A percentile compares a stretch with the other conserved stretches of the same genome.
These are phyloP conservation scores for Herminia tarsipennalis DNA, from an alignment of 2,888 invertebrate genomes.

Conservation along the genomic window DNA sequence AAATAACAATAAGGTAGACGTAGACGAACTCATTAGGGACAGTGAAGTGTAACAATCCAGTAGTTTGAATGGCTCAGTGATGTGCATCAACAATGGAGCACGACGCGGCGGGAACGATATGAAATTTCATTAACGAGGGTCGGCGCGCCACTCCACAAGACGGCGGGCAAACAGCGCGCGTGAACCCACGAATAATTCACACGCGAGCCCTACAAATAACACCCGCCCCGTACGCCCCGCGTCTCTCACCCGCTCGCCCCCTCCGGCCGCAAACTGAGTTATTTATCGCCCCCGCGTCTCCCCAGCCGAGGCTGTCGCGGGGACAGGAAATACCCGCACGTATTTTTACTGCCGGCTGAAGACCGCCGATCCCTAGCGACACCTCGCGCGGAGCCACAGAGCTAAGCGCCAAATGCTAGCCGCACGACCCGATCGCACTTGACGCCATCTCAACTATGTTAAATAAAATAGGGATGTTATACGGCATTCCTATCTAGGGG, in stretches of 20 bases:
- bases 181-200: constrained; percentile 85
- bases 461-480: constrained; percentile 3
- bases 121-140: constrained; percentile 84
- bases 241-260: constrained; percentile 32
- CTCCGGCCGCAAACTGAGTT: constrained; percentile 80
- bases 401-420: neutral
- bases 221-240: constrained; percentile 46
- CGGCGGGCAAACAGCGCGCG: constrained; percentile 80
- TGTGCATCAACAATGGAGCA: constrained; percentile 67
- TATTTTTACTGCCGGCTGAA: constrained; percentile 78
- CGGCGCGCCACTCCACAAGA: constrained; percentile 71
- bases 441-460: constrained; percentile 3
- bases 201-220: constrained; percentile 85
- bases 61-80: constrained; percentile 64
- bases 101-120: constrained; percentile 68
- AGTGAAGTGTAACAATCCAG: constrained; percentile 74
- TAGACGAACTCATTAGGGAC: constrained; percentile 38
- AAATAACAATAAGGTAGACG: constrained; percentile 35
- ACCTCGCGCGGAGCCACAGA: constrained; percentile 61
- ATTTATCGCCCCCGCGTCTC: constrained; percentile 77
- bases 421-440: constrained; percentile 29
- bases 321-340: constrained; percentile 82
- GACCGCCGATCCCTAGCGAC: constrained; percentile 67
- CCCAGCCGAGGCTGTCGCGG: constrained; percentile 57
- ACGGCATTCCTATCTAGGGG: too few species aligned